Evolutionary conservation across 1,140 invertebrate species (phyloP), one percentile per base, ranked within the genome.

Genomic region (Thrips palmi): DNA sequence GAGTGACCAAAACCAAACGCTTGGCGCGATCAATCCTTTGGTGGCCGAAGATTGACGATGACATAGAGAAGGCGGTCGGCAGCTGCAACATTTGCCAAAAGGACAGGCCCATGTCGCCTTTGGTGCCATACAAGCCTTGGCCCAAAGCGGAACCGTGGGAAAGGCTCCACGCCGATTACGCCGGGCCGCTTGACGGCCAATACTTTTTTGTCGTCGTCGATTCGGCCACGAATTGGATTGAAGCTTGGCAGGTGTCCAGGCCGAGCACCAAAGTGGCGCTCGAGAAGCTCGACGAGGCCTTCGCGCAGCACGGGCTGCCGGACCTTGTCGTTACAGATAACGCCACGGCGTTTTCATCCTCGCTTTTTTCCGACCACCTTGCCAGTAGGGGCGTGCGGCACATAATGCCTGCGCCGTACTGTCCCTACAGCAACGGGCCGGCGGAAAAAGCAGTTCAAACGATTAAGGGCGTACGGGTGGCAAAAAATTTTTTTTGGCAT

Each of bases 171-270:
- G 23, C 42, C 2, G 48, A 50, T 35, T 43, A 47, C 28, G 52
- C 49, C 10, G 56, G 57, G 28, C 54, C 48, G 7, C 51, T 54
- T 15, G 27, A 45, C 11, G 48, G 46, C 12, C 39, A 42, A 4
- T 40, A 31, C 24, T 58, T 53, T 42, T 37, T 62, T 2, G 33
- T 62, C 1, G 33, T 61, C 2, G 49, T 56, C 6, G 56, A 63
- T 40, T 47, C 55, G 5, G 46, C 47, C 43, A 52, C 53, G 0
- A 62, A 60, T 34, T 63, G 57, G 55, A 46, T 48, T 7, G 54
- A 62, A 37, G 47, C 58, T 23, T 25, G 32, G 11, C 41, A 24
- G 22, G 46, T 31, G 24, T 17, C 2, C n/a, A n/a, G n/a, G n/a
- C n/a, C n/a, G n/a, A n/a, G n/a, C n/a, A n/a, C n/a, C n/a, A n/a